Evolutionary conservation across 2,888 invertebrate species (phyloP), one percentile per base, ranked within the genome.

Genomic region (Tetheella fluctuosa): DNA sequence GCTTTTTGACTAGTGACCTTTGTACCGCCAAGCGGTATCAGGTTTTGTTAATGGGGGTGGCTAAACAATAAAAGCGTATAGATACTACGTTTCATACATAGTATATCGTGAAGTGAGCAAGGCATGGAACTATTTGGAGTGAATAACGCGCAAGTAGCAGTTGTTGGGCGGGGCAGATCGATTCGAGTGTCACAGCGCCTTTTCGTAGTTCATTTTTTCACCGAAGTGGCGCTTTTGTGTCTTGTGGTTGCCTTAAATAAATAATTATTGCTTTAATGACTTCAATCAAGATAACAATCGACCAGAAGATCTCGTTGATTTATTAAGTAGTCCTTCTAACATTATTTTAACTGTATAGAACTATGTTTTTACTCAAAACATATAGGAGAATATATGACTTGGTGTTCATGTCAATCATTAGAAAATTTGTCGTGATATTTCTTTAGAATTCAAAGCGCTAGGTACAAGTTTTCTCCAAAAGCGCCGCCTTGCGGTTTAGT

Each of bases 41-140:
- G 83, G 80, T 83, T 87, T 87, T 82, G 83, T 85, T 88, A 88
- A 87, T 89, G 85, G 80, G 79, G 81, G 77, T 82, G 83, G 81
- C 85, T 84, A 88, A 88, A 90, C 87, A 89, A 86, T 85, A 86
- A 77, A 78, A 74, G 79, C 81, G 85, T 89, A 88, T 89, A 89
- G 83, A 85, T 90, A 90, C 84, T 90, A 90, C 82, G 87, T 82
- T 88, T 88, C 90, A 90, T 90, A 89, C 85, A 89, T 89, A 83
- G 75, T 79, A 69, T 78, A 75, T 73, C 72, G 83, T 89, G 90
- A 91, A 91, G 89, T 90, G 84, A 90, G 91, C 84, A 76, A 82
- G 68, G 72, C 65, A 74, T 76, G 76, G 66, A 75, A 72, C 71
- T 67, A 81, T 68, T 48, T 62, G 70, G 73, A 73, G 79, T 91